Evolutionary conservation across 2,888 invertebrate genomes (phyloP).

Genomic region (Drosophila kuntzei): DNA sequence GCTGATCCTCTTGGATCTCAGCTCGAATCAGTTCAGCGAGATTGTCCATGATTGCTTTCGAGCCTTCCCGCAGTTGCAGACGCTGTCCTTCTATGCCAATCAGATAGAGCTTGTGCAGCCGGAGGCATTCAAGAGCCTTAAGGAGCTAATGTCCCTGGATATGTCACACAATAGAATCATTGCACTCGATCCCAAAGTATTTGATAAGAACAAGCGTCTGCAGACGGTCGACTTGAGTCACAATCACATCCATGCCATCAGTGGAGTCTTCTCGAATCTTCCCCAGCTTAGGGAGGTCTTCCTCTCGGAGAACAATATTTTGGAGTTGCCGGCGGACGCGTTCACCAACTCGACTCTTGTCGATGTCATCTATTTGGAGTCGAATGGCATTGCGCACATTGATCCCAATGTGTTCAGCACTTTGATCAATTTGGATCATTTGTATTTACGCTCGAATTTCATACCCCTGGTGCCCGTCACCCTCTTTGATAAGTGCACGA

Average conservation of each 20-base stretch:
- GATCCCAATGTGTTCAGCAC: conserved; percentile 92
- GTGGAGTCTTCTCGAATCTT: conserved; percentile 92
- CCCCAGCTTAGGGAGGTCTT: conserved; percentile 93
- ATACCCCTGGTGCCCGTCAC: conserved; percentile 92
- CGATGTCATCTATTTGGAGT: conserved; percentile 93
- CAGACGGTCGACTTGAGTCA: conserved; percentile 94
- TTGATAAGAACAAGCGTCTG: conserved; percentile 91
- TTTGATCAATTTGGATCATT: conserved; percentile 91
- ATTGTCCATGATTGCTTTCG: conserved; percentile 92
- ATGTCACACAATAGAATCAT: conserved; percentile 95
- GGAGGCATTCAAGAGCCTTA: conserved; percentile 91
- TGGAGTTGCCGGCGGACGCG: conserved; percentile 92
- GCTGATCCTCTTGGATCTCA: conserved; percentile 92
- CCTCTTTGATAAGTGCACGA: conserved; percentile 91
- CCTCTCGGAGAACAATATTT: conserved; percentile 94
- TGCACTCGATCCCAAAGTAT: conserved; percentile 90
- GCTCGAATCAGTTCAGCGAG: conserved; percentile 93
- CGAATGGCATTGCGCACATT: conserved; percentile 92
- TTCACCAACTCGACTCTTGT: conserved; percentile 92
- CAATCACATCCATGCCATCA: conserved; percentile 94
- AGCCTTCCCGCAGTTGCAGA: conserved; percentile 92
- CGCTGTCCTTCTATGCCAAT: conserved; percentile 93
- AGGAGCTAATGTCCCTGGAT: conserved; percentile 92
- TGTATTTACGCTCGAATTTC: conserved; percentile 95
- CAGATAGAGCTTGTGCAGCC: conserved; percentile 91